Evolutionary conservation across 2,113 vertebrate species (phyloP).

Genomic region (Sphyrna mokarran): DNA sequence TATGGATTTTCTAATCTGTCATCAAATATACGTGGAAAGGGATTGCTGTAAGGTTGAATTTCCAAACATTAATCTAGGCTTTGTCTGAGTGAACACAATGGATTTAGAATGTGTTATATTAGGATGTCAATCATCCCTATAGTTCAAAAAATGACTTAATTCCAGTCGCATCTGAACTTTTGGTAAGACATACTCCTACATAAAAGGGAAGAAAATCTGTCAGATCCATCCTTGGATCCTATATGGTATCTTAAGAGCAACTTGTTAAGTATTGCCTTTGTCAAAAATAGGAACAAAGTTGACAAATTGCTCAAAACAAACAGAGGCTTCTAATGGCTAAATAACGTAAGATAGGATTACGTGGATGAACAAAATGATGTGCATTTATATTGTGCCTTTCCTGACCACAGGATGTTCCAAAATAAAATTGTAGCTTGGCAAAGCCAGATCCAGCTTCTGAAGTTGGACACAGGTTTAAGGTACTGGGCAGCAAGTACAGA

Average conservation of each 20-base stretch:
- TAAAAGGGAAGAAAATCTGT: not conserved
- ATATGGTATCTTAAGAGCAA: not conserved
- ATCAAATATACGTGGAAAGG: not conserved
- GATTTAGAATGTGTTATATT: not conserved
- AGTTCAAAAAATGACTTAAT: not conserved
- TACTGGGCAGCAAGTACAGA: too few relatives aligned
- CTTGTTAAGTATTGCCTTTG: not conserved
- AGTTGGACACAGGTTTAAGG: too few relatives aligned
- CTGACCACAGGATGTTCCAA: too few relatives aligned
- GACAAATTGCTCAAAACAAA: not conserved
- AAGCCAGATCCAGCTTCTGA: too few relatives aligned
- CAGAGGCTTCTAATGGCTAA: not conserved
- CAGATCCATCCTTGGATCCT: not conserved
- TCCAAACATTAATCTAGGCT: not conserved
- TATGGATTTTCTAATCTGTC: constrained; percentile 24
- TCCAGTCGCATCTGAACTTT: not conserved
- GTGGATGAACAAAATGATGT: not conserved
- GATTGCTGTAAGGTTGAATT: not conserved
- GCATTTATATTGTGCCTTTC: not conserved
- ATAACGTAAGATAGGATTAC: not conserved
- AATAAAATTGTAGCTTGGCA: too few relatives aligned
- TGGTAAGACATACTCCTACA: not conserved
- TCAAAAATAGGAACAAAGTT: not conserved
- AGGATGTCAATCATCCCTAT: not conserved
- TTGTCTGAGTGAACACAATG: not conserved